Conservation (phyloP, 1,140 invertebrate genomes). For the Drosophila bifasciata region DNA sequence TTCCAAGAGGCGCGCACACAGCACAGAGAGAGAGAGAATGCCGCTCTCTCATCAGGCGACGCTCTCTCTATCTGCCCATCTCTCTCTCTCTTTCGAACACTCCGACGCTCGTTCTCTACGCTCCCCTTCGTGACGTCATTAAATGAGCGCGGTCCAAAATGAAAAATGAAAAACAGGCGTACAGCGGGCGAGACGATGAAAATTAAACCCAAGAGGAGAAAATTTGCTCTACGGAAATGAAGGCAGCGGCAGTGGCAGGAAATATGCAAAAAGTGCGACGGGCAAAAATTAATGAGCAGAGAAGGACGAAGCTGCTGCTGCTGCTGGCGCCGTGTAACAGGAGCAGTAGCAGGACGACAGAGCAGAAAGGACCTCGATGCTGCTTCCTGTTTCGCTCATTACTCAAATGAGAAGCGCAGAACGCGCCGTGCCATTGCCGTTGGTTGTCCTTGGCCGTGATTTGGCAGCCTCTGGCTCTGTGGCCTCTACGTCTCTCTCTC, state of each 20-base stretch:
- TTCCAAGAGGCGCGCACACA: constrained; percentile 53
- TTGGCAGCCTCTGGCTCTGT: constrained; percentile 52
- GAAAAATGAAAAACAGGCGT: constrained; percentile 72
- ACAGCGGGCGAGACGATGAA: constrained; percentile 30
- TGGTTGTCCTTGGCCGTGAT: constrained; percentile 83
- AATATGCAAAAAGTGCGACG: constrained; percentile 59
- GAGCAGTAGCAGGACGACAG: constrained; percentile 60
- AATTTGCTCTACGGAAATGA: constrained; percentile 72
- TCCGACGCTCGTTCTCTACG: background rate
- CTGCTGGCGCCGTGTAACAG: constrained; percentile 10
- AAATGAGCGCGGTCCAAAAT: constrained; percentile 77
- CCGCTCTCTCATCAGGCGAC: constrained; percentile 6
- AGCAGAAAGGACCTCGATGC: constrained; percentile 36
- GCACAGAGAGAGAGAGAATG: constrained; percentile 32
- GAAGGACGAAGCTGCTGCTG: background rate
- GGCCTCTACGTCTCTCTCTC: constrained; percentile 7
- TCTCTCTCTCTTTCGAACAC: constrained; percentile 7
- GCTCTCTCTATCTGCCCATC: background rate
- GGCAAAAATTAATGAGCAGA: constrained; percentile 68
- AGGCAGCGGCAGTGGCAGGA: constrained; percentile 42
- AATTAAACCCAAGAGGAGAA: constrained; percentile 68
- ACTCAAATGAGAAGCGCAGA: constrained; percentile 73
- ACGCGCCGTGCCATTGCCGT: constrained; percentile 37
- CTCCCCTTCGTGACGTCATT: constrained; percentile 64
- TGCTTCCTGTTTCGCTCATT: constrained; percentile 56